phyloP scores from a whole-genome alignment of 2,113 vertebrate genomes.

The Aspidoscelis tigris region DNA sequence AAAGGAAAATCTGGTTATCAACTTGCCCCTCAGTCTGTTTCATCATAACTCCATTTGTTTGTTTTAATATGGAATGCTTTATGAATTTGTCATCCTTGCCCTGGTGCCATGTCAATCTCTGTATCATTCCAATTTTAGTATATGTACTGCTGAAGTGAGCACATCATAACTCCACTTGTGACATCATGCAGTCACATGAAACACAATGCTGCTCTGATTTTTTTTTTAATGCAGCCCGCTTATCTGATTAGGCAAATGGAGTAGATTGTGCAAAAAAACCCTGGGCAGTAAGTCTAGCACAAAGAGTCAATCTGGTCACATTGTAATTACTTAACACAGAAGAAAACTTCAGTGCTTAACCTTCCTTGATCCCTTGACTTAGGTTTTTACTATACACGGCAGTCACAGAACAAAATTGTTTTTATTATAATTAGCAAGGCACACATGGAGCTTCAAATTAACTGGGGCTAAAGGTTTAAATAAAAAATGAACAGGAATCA shows the following conservation, averaged over 20 bases:
- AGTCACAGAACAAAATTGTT: background rate
- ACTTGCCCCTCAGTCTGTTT: background rate
- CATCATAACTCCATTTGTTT: background rate
- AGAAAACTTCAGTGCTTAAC: constrained; percentile 66
- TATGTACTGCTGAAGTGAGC: too few relatives aligned
- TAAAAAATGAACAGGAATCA: constrained; percentile 66
- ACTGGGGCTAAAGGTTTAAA: constrained; percentile 41
- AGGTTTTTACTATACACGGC: constrained; percentile 46
- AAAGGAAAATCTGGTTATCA: constrained; percentile 1
- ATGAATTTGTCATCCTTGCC: too few relatives aligned
- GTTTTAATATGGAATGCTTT: too few relatives aligned
- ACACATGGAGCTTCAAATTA: constrained; percentile 38
- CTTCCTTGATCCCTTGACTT: constrained; percentile 62
- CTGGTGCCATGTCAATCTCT: too few relatives aligned
- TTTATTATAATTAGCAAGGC: constrained; percentile 52
- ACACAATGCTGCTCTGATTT: fast-evolving
- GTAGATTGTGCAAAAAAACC: constrained; percentile 38
- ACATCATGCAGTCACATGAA: background rate
- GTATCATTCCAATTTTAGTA: too few relatives aligned
- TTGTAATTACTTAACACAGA: constrained; percentile 69
- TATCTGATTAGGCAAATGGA: constrained; percentile 55
- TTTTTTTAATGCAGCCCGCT: constrained; percentile 39
- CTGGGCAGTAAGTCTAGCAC: constrained; percentile 52
- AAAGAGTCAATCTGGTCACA: constrained; percentile 66
- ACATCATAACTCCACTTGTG: background rate